phyloP scores from a whole-genome alignment of 2,113 vertebrate genomes.

The Sander lucioperca region DNA sequence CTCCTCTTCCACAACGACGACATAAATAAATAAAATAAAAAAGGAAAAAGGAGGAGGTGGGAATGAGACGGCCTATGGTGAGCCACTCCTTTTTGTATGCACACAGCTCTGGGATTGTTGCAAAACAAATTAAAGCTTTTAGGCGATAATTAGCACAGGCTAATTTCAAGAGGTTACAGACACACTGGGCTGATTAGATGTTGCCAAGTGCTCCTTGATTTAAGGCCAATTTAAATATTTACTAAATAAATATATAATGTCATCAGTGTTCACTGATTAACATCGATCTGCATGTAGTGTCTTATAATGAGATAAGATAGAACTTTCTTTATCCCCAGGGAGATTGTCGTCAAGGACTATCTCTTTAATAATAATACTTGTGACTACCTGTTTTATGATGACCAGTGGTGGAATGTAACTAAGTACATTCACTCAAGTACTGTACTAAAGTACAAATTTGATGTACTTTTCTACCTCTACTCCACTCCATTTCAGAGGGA shows the following conservation, averaged over 20 bases:
- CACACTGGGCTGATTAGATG: constrained; percentile 85
- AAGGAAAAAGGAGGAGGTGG: constrained; percentile 67
- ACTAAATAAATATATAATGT: constrained; percentile 61
- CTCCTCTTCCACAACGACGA: constrained; percentile 65
- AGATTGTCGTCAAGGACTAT: constrained; percentile 32
- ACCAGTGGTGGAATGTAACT: neutral
- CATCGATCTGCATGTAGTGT: constrained; percentile 36
- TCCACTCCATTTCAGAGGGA: no score
- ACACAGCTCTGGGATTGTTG: constrained; percentile 84
- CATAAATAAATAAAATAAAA: constrained; percentile 55
- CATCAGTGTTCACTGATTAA: constrained; percentile 60
- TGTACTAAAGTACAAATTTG: no score
- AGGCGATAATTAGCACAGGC: constrained; percentile 87
- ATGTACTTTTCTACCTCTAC: no score
- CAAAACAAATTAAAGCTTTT: constrained; percentile 90
- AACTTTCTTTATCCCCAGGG: neutral
- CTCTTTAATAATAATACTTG: constrained; percentile 28
- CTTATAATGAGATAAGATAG: neutral
- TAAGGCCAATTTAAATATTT: constrained; percentile 80
- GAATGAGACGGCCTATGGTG: constrained; percentile 84
- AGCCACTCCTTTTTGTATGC: constrained; percentile 74
- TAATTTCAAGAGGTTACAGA: constrained; percentile 88
- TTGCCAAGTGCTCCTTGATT: constrained; percentile 82
- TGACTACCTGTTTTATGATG: neutral
- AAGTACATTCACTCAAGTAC: no score